A percentile compares a stretch with the other conserved stretches of the same genome.
phyloP scores from a whole-genome alignment of 2,888 invertebrate species.

The Automeris io region DNA sequence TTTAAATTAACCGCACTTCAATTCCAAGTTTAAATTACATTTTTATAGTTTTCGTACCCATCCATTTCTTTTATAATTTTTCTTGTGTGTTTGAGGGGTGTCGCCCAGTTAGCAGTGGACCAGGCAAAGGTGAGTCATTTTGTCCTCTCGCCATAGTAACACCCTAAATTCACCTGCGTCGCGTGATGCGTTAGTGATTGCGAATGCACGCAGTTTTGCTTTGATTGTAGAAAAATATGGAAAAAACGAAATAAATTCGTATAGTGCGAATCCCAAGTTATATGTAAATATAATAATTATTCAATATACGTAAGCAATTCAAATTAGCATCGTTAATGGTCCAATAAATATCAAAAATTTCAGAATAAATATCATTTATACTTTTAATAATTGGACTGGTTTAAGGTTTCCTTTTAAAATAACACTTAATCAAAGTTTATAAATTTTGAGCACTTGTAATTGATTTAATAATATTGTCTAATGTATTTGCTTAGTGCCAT shows the following conservation, averaged over 20 bases:
- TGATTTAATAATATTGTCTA: too few species aligned
- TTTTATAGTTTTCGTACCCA: conserved; percentile 7
- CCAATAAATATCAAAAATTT: too few species aligned
- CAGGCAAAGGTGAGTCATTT: conserved; percentile 62
- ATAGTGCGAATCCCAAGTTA: too few species aligned
- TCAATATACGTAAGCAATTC: too few species aligned
- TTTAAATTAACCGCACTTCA: not conserved
- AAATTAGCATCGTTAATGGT: too few species aligned
- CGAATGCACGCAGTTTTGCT: conserved; percentile 10
- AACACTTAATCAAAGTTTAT: too few species aligned
- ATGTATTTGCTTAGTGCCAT: too few species aligned
- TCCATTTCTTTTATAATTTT: conserved; percentile 11
- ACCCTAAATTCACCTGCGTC: conserved; percentile 48
- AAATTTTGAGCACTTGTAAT: too few species aligned
- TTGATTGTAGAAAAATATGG: not conserved
- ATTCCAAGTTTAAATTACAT: conserved; percentile 14
- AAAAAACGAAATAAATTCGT: not conserved
- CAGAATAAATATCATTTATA: too few species aligned
- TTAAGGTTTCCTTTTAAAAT: too few species aligned
- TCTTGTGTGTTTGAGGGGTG: conserved; percentile 16
- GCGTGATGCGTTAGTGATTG: conserved; percentile 16
- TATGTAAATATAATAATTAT: too few species aligned
- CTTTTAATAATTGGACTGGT: too few species aligned
- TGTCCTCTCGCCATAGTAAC: conserved; percentile 67
- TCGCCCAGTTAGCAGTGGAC: conserved; percentile 64